Conservation (phyloP, 2,888 invertebrate genomes). For the Proisotoma minuta region DNA sequence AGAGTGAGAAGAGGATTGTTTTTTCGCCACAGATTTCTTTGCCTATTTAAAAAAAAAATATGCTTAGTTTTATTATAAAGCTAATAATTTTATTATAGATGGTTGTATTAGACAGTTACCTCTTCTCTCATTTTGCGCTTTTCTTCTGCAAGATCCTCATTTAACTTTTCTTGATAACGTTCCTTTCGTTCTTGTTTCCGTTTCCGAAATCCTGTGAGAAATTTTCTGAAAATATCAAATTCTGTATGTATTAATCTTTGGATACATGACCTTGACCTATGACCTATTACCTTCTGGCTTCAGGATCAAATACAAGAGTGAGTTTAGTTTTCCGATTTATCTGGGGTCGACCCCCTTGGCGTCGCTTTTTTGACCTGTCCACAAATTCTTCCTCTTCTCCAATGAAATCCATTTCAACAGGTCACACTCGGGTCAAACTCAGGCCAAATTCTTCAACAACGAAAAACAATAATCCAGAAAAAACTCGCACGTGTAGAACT, state of each 20-base stretch:
- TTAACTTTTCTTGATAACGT: constrained; percentile 39
- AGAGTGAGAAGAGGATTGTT: constrained; percentile 39
- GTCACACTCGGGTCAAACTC: neutral
- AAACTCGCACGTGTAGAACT: too few species aligned
- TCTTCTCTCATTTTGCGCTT: constrained; percentile 36
- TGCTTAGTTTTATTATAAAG: neutral
- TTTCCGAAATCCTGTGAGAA: constrained; percentile 43
- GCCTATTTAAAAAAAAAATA: constrained; percentile 22
- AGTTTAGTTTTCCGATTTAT: constrained; percentile 36
- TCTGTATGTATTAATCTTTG: neutral
- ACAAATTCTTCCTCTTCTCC: constrained; percentile 22
- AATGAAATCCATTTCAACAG: constrained; percentile 26
- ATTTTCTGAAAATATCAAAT: constrained; percentile 30
- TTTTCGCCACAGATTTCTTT: constrained; percentile 27
- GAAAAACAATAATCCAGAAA: too few species aligned
- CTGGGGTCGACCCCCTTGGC: constrained; percentile 14
- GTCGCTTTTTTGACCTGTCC: neutral
- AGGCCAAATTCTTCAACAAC: neutral
- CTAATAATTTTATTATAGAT: neutral
- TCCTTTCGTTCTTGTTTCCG: constrained; percentile 42
- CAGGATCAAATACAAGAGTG: constrained; percentile 34
- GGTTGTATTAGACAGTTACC: constrained; percentile 20
- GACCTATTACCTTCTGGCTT: constrained; percentile 41
- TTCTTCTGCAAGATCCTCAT: constrained; percentile 39
- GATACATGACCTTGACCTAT: neutral